A percentile compares a stretch with the other conserved stretches of the same genome.
Conservation (phyloP, 2,888 invertebrate species). For the Agrotis clavis region DNA sequence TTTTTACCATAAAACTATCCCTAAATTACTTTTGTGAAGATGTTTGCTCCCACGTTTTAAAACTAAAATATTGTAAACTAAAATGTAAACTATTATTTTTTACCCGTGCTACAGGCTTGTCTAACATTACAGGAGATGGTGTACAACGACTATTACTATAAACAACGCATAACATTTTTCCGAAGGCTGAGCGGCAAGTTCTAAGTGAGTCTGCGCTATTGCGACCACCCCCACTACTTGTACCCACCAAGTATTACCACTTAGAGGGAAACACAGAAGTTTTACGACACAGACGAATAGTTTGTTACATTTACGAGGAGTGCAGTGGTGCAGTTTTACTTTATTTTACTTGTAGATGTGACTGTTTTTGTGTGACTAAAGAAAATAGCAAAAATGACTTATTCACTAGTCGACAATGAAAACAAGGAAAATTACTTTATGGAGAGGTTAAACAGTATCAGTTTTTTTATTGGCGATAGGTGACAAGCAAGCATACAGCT, state of each 20-base stretch:
- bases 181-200: slow-evolving; percentile 56
- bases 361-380: neutral
- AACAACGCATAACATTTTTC: slow-evolving; percentile 55
- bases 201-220: slow-evolving; percentile 62
- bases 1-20: neutral
- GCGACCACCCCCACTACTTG: slow-evolving; percentile 36
- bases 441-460: neutral
- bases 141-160: slow-evolving; percentile 51
- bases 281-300: slow-evolving; percentile 48
- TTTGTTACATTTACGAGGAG: slow-evolving; percentile 42
- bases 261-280: slow-evolving; percentile 48
- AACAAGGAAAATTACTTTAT: neutral
- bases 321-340: slow-evolving; percentile 33
- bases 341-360: slow-evolving; percentile 21
- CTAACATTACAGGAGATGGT: slow-evolving; percentile 21
- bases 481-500: too few species aligned
- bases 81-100: slow-evolving; percentile 23
- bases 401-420: neutral
- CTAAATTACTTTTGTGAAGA: neutral
- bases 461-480: too few species aligned
- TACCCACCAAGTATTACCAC: slow-evolving; percentile 27
- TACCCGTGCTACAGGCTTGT: slow-evolving; percentile 14
- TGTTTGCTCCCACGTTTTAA: neutral
- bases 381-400: slow-evolving; percentile 12
- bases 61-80: slow-evolving; percentile 3